Evolutionary conservation across 2,888 invertebrate species (phyloP), one percentile per base, ranked within the genome.

Genomic region (Dasysyrphus albostriatus): DNA sequence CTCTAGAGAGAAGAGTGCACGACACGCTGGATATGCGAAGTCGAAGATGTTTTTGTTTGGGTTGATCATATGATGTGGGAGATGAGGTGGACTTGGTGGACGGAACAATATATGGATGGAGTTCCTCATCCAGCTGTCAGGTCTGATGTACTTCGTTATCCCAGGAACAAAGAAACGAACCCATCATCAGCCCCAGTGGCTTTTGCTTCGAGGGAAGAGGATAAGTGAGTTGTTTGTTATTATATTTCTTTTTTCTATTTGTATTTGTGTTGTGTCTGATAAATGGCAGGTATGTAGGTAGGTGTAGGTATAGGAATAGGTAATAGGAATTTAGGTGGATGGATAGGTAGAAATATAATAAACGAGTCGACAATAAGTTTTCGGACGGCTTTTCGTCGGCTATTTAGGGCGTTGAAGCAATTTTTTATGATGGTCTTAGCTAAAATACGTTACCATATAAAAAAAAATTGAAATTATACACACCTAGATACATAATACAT

Each of bases 221-320:
- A 77, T 85, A 85, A 82, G 82, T 87, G 78, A 87, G 78, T 78
- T 87, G 82, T 87, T 85, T 85, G 85, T 82, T 84, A 81, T 84
- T 84, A 80, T 80, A 80, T 72, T 84, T 24, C 56, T 73, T 81
- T 61, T 59, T 67, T 44, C 58, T 76, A 54, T 73, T 34, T 34
- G 56, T 34, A 10, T 58, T 49, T 67, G 34, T 67, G 49, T 49
- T 37, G 16, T 63, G 49, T 16, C 65, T 61, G 59, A 59, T 51
- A 37, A 5, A 29, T 24, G 54, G 56, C 49, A 54, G 56, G 63
- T 67, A 24, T 24, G 24, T 24, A 24, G 24, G 24, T 24, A 24
- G 24, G 24, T 24, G 3, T 24, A 24, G 24, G 24, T 2, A 24
- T 24, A 24, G 24, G 24, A 24, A 24, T 24, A 37, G n/a, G 37